Percentiles rank a stretch among this genome's conserved stretches.
Conservation (phyloP, 2,113 vertebrate species). For the Scatophagus argus region DNA sequence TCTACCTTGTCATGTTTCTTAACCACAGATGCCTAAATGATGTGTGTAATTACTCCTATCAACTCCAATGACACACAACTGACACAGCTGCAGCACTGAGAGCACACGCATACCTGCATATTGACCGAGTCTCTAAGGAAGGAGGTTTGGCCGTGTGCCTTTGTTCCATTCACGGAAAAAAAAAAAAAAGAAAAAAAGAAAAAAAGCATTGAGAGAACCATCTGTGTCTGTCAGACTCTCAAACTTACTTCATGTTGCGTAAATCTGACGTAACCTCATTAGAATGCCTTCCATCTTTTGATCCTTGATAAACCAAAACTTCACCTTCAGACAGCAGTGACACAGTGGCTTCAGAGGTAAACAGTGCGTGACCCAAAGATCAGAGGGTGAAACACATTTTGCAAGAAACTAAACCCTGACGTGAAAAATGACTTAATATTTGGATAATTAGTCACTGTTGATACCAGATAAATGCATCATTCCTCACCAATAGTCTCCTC, state of each 20-base stretch:
- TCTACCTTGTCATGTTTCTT: conserved; percentile 30
- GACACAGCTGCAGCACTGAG: conserved; percentile 25
- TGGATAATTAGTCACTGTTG: background rate
- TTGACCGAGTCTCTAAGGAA: conserved; percentile 28
- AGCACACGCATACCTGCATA: conserved; percentile 17
- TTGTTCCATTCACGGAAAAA: conserved; percentile 23
- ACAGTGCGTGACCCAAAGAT: too few species aligned
- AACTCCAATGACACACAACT: conserved; percentile 20
- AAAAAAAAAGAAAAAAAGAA: conserved; percentile 11
- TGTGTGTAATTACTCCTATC: conserved; percentile 46
- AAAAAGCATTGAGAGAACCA: conserved; percentile 14
- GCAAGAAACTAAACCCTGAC: background rate
- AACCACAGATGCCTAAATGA: conserved; percentile 45
- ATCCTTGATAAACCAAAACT: background rate
- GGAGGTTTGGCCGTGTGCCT: conserved; percentile 32
- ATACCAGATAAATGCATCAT: background rate
- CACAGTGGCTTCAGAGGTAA: too few species aligned
- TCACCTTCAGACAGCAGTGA: conserved; percentile 2
- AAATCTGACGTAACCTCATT: conserved; percentile 40
- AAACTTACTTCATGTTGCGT: conserved; percentile 16
- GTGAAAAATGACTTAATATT: background rate
- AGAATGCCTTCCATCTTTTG: conserved; percentile 24
- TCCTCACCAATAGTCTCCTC: conserved; percentile 96
- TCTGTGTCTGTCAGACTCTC: background rate
- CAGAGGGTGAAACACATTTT: background rate